phyloP scores from a whole-genome alignment of 2,888 invertebrate species.

The Diaprepes abbreviatus region DNA sequence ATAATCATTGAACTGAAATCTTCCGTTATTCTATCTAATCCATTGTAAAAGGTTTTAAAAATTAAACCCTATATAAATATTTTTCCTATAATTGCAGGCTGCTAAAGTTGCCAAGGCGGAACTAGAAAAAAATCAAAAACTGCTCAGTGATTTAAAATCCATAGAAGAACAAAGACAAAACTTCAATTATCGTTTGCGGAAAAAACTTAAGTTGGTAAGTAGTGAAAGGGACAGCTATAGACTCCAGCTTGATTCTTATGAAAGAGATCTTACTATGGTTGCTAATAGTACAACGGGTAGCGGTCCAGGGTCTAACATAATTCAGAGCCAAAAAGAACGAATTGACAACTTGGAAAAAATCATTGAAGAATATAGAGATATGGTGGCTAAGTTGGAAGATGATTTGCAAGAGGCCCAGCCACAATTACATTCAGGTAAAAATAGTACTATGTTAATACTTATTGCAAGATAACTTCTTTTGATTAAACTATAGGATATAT shows the following conservation, averaged over 20 bases:
- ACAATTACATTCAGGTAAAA: conserved; percentile 42
- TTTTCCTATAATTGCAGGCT: conserved; percentile 68
- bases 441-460: no score
- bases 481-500: conserved; percentile 25
- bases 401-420: conserved; percentile 69
- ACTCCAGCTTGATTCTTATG: conserved; percentile 84
- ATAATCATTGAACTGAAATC: no score
- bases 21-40: no score
- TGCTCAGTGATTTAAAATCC: conserved; percentile 73
- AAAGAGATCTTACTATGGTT: conserved; percentile 80
- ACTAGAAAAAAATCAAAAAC: conserved; percentile 75
- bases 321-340: conserved; percentile 71
- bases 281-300: conserved; percentile 49
- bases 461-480: no score
- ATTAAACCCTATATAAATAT: no score
- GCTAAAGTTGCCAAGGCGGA: conserved; percentile 71
- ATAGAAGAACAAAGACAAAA: conserved; percentile 79
- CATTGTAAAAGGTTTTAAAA: background rate
- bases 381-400: conserved; percentile 77
- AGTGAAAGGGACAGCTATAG: conserved; percentile 87
- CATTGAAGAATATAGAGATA: conserved; percentile 80
- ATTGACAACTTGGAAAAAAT: conserved; percentile 82
- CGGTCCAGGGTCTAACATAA: conserved; percentile 60
- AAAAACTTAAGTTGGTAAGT: conserved; percentile 76
- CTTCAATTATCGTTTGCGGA: conserved; percentile 80